Evolutionary conservation across 92 coral and sea anemone genomes (phyloP).

Genomic region (Phenganax subtilis): DNA sequence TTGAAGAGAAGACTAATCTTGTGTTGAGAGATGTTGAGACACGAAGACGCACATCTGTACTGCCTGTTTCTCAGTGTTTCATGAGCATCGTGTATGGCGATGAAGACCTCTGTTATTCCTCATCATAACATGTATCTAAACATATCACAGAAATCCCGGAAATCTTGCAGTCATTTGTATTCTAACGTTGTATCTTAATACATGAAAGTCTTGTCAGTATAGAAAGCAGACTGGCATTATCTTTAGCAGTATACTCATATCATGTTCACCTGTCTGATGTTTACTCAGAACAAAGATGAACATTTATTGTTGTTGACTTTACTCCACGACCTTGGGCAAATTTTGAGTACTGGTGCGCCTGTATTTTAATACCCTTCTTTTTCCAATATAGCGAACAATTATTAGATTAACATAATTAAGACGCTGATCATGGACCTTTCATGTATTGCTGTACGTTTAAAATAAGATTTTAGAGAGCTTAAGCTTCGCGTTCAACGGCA

Average conservation of each 20-base stretch:
- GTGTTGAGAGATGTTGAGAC: constrained; percentile 8
- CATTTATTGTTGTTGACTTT: constrained; percentile 29
- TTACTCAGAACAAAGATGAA: constrained; percentile 7
- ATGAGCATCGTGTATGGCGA: not conserved
- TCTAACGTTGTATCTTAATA: not conserved
- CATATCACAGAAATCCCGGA: not conserved
- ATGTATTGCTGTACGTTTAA: not conserved
- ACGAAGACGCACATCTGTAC: not conserved
- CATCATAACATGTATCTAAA: not conserved
- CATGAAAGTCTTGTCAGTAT: not conserved
- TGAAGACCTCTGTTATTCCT: not conserved
- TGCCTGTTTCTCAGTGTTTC: not conserved
- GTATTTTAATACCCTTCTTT: not conserved
- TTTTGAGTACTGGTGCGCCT: not conserved
- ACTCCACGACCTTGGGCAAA: not conserved
- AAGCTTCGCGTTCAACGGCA: no score
- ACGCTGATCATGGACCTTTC: not conserved
- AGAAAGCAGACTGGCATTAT: constrained; percentile 12
- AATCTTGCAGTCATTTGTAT: not conserved
- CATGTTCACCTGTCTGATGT: not conserved
- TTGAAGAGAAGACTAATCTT: constrained; percentile 2
- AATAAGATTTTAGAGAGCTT: not conserved
- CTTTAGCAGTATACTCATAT: not conserved
- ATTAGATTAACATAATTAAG: not conserved
- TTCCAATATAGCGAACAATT: not conserved